These are phyloP conservation scores for Tylochromis polylepis DNA, from an alignment of 2,113 vertebrate genomes.

Conservation along the genomic window DNA sequence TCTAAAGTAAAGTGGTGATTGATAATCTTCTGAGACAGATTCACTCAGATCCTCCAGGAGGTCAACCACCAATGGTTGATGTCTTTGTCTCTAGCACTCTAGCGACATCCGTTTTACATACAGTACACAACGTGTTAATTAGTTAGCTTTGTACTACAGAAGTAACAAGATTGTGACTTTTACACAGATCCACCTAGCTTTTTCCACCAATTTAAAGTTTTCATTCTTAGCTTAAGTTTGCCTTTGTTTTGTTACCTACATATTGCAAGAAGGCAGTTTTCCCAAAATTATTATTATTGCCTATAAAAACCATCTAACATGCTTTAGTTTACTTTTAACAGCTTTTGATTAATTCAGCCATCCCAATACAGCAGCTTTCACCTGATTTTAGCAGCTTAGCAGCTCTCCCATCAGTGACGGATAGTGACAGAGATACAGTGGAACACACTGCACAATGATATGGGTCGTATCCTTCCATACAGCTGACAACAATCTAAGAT, in stretches of 20 bases:
- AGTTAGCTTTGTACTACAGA: neutral
- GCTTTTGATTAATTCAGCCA: neutral
- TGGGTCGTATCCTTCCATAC: slow-evolving; percentile 12
- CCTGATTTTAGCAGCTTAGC: neutral
- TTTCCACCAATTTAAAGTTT: neutral
- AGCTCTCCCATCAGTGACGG: slow-evolving; percentile 13
- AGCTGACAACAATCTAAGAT: slow-evolving; percentile 46
- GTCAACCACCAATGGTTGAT: neutral
- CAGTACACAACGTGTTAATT: neutral
- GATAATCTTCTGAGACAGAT: neutral
- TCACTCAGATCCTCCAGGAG: neutral
- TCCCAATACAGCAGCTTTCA: neutral
- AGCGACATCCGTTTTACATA: neutral
- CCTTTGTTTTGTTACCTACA: neutral
- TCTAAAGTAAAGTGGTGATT: neutral
- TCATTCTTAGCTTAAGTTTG: neutral
- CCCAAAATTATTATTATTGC: neutral
- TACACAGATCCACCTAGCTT: neutral
- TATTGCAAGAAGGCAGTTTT: neutral
- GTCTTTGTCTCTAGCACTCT: neutral
- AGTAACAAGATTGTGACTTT: neutral
- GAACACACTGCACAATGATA: slow-evolving; percentile 29
- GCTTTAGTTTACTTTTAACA: neutral
- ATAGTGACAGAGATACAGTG: slow-evolving; percentile 34
- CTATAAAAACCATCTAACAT: neutral